These are phyloP conservation scores for Heterodera filipjevi DNA, from an alignment of 2,888 invertebrate species.

Conservation along the genomic window DNA sequence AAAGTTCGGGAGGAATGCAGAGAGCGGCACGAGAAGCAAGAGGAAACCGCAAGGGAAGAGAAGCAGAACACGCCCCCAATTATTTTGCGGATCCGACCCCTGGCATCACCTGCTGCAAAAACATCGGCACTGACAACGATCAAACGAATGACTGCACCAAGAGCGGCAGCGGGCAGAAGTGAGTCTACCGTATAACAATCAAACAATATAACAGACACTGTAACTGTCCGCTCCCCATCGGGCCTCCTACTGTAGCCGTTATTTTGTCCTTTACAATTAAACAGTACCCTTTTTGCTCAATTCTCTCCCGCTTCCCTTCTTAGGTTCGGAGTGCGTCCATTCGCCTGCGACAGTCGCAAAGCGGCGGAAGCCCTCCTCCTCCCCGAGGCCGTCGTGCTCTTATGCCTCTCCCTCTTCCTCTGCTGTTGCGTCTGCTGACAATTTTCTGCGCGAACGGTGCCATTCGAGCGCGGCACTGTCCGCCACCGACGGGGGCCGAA, in stretches of 20 bases:
- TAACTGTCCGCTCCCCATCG: not conserved
- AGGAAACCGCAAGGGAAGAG: not conserved
- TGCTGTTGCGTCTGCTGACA: not conserved
- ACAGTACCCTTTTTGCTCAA: too few species aligned
- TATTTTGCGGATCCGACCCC: not conserved
- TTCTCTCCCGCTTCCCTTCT: too few species aligned
- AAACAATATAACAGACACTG: not conserved
- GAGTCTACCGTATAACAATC: not conserved
- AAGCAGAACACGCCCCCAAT: constrained; percentile 9
- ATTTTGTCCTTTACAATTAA: too few species aligned
- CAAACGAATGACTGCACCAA: not conserved
- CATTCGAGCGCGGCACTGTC: not conserved
- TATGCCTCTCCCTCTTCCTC: not conserved
- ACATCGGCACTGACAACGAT: constrained; percentile 5
- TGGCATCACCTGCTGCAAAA: not conserved
- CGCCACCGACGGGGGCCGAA: not conserved
- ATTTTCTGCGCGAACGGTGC: not conserved
- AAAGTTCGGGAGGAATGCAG: not conserved
- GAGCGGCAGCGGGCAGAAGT: not conserved
- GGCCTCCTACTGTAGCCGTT: not conserved
- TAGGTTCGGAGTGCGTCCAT: not conserved
- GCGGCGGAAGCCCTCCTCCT: not conserved
- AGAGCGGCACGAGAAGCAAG: not conserved
- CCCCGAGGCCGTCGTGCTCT: not conserved
- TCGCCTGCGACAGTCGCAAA: not conserved